Percentiles rank a stretch among this genome's conserved stretches.
phyloP scores from a whole-genome alignment of 92 coral and sea anemone genomes.

The Isaurus tuberculatus region DNA sequence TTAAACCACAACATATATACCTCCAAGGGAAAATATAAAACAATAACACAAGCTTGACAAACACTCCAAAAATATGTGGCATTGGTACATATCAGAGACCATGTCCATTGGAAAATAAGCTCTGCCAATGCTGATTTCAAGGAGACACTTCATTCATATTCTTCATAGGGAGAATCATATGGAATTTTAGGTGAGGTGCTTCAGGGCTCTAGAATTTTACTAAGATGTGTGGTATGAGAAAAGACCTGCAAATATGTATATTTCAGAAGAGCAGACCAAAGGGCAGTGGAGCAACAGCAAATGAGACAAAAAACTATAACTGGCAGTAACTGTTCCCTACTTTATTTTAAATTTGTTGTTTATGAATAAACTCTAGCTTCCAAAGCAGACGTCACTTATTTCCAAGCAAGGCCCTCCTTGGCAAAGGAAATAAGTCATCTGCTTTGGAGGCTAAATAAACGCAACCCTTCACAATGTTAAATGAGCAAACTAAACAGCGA shows the following conservation, averaged over 20 bases:
- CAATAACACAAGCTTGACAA: constrained; percentile 26
- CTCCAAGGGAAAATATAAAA: constrained; percentile 5
- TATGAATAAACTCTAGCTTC: constrained; percentile 30
- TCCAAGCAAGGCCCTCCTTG: constrained; percentile 23
- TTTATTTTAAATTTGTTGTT: constrained; percentile 11
- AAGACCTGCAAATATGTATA: background rate
- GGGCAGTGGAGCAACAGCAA: constrained; percentile 19
- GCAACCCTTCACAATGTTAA: constrained; percentile 32
- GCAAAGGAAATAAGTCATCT: constrained; percentile 16
- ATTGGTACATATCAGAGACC: constrained; percentile 16
- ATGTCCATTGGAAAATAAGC: background rate
- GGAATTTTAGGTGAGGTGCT: constrained; percentile 26
- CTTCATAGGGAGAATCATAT: constrained; percentile 22
- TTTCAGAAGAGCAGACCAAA: constrained; percentile 24
- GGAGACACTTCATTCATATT: constrained; percentile 27
- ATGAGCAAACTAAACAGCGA: constrained; percentile 34
- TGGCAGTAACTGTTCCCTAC: constrained; percentile 9
- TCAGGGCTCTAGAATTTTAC: constrained; percentile 31
- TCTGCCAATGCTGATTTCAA: constrained; percentile 23
- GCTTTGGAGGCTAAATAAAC: constrained; percentile 40
- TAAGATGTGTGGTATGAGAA: background rate
- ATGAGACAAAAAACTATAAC: constrained; percentile 22
- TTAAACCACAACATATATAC: too few species aligned
- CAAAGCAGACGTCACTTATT: constrained; percentile 33
- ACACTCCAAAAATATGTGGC: constrained; percentile 27